Base-by-base conservation (phyloP, 2,113 vertebrate genomes). In the Argyrosomus japonicus region DNA sequence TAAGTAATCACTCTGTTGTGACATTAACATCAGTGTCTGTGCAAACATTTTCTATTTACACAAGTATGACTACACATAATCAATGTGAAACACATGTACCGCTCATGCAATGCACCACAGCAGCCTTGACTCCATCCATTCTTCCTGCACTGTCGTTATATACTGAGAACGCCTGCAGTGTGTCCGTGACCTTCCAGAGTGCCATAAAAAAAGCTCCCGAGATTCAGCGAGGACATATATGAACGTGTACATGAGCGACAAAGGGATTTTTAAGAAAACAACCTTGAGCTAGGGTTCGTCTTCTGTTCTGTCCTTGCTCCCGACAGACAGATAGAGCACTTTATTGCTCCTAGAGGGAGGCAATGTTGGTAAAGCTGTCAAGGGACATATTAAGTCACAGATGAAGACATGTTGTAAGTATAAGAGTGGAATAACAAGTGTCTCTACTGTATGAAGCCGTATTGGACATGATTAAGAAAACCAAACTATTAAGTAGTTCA, bases 151-250 rank as follows among this genome's bases (percentile, higher is more conserved):
- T 54, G 67, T 57, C 48, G 65, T 67, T 47, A 63, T 18, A 43
- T 1, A 21, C 1, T 43, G 25, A 58, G 68, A 68, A 36, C 0
- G 1, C 17, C 15, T 19, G 5, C n/a, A 71, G 11, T 27, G 51
- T 45, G 57, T 85, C 64, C 48, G 5, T 83, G 61, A 84, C 80
- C 84, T 74, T 54, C 61, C 47, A 76, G 17, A 40, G 18, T 3
- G 74, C 79, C 43, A 68, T 87, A 86, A 90, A 88, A 57, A 79
- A 77, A 75, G 63, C 76, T 79, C 47, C 47, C 25, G 43, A 63
- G 45, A 79, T 61, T 43, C 50, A 73, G 0, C 14, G 68, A 60
- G 47, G 56, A 36, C 29, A 23, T 32, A 77, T 40, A 78, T 43
- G 56, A 77, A 19, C 25, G 25, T 50, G 45, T 40, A 17, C 40